Evolutionary conservation across 64 coral and sea anemone genomes (phyloP), one percentile per base, ranked within the genome.

Genomic region (Montipora cactus): DNA sequence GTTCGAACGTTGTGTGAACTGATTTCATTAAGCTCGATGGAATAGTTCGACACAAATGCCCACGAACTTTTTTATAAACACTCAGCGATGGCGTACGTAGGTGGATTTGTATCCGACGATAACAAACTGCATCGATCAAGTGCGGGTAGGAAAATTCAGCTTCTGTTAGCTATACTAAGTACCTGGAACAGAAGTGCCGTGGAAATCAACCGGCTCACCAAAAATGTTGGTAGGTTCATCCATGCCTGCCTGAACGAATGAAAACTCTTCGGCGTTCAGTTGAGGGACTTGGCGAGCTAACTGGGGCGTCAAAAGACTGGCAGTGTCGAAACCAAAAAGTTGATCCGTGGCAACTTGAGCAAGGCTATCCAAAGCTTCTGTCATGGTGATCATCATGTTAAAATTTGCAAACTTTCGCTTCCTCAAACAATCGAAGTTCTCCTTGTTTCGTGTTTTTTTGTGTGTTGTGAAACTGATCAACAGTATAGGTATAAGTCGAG

Each of bases 311-410:
- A 99, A 61, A 87, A 99, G 78, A 80, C 92, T 96, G 5, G 94
- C 83, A 25, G 97, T 96, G 94, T 99, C 98, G 87, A 94, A 99
- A 72, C 94, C 98, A 90, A 99, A 96, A 83, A 99, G 89, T 59
- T 96, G 98, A 71, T 99, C 95, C 48, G 98, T 99, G 67, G 98
- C 98, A 87, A 99, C 98, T 96, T 99, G 92, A 49, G 95, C 98
- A 77, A 98, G 92, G 79, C 97, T 98, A 81, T 95, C 97, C 79
- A 99, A 73, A 18, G 90, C 94, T 95, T 96, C 98, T 20, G 89
- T 97, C 96, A 95, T 97, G 71, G 96, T 97, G 18, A 97, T 94
- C 96, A 97, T 97, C 96, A 94, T 97, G 74, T 15, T 95, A 88
- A 52, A 80, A 72, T 69, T 59, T 12, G 9, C 58, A 61, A 95